Percentiles rank a stretch among this genome's conserved stretches.
These are phyloP conservation scores for Copsychus sechellarum DNA, from an alignment of 2,113 vertebrate species.

Conservation along the genomic window DNA sequence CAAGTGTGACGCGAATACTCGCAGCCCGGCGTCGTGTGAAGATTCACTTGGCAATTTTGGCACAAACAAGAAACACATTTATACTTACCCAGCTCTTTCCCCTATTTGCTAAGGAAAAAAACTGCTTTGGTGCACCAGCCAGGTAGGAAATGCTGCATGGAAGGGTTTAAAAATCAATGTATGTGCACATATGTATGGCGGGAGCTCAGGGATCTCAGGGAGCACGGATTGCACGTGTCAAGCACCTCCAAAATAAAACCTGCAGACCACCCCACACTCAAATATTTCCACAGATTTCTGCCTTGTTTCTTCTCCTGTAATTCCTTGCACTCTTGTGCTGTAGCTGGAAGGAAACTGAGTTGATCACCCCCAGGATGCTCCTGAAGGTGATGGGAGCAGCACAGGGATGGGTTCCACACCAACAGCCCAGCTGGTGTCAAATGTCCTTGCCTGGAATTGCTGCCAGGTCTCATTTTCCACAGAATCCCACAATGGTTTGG, in stretches of 20 bases:
- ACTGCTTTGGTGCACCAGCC: not conserved
- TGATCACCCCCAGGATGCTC: not conserved
- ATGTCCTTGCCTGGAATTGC: not conserved
- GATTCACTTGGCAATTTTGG: not conserved
- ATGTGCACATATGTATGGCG: accelerated
- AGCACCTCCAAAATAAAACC: not conserved
- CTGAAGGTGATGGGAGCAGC: not conserved
- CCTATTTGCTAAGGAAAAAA: not conserved
- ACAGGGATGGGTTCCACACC: not conserved
- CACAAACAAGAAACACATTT: not conserved
- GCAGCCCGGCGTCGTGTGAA: not conserved
- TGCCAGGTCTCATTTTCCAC: not conserved
- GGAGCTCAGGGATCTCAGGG: not conserved
- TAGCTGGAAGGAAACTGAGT: not conserved
- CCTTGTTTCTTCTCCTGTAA: not conserved
- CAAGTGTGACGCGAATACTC: constrained; percentile 18
- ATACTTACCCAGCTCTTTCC: not conserved
- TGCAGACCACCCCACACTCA: not conserved
- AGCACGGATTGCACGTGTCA: accelerated
- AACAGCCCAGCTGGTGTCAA: not conserved
- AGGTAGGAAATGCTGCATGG: not conserved
- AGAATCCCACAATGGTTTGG: not conserved
- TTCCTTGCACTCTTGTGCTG: not conserved
- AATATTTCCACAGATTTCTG: not conserved
- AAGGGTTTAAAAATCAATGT: not conserved